Evolutionary conservation across 1,140 invertebrate species (phyloP), one percentile per base, ranked within the genome.

Genomic region (Drosophila tsacasi): DNA sequence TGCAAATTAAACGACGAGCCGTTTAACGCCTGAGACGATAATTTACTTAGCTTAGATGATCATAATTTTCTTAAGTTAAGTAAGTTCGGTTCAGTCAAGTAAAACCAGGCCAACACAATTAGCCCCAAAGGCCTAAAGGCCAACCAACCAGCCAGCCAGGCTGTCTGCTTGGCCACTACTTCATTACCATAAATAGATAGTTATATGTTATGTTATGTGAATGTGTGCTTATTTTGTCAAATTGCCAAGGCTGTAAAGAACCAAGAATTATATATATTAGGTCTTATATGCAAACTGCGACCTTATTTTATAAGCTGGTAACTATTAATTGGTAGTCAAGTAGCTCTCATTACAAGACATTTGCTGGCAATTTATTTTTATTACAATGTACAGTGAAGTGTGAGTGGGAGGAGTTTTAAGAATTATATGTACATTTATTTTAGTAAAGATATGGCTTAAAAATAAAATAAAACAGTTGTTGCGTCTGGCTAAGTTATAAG

Each of bases 81-180:
- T 42, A n/a, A 69, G 66, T 49, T 72, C 35, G 32, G 35, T 25
- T 71, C 27, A 35, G 25, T 44, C 10, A n/a, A 27, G 42, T 50
- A 76, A 76, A 76, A 46, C 30, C 46, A 66, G 73, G 73, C 60
- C 73, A 76, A 58, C 50, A 76, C 72, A 76, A 76, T 76, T 76
- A 76, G 73, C 72, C 50, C 39, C 52, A 46, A 60, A 57, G 44
- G 71, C 61, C 25, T 62, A 40, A 72, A 57, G 52, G 72, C 61
- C 59, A 64, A 42, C 57, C 12, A 35, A 35, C 32, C 32, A 40
- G 68, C 50, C 54, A 66, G 73, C 15, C 72, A 49, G 50, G 50
- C 69, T 35, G 44, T 50, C 62, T 72, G 37, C 60, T 40, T 40
- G 54, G 27, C 37, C 39, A 39, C 52, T 76, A 39, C 52, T 76